Percentiles rank a stretch among this genome's conserved stretches.
Evolutionary conservation across 2,113 vertebrate genomes (phyloP).

Genomic region (Caranx melampygus): DNA sequence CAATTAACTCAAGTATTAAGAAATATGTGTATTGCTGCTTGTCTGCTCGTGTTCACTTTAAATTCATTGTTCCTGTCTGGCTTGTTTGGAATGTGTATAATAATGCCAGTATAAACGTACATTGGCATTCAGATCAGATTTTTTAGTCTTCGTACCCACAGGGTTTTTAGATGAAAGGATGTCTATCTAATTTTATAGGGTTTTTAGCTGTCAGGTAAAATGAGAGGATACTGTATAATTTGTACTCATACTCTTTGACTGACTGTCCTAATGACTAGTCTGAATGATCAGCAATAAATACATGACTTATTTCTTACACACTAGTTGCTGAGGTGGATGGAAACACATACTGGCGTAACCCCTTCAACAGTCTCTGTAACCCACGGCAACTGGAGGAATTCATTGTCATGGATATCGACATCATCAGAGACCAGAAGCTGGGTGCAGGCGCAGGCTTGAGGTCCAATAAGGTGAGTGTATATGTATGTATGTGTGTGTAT

Average conservation of each 20-base stretch:
- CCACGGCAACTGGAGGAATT: constrained; percentile 95
- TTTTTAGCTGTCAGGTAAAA: background rate
- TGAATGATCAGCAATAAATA: background rate
- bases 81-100: constrained; percentile 2
- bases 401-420: constrained; percentile 91
- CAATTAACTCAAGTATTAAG: constrained; percentile 44
- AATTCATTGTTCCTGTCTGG: background rate
- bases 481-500: background rate
- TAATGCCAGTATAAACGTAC: constrained; percentile 4
- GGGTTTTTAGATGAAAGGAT: background rate
- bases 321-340: constrained; percentile 95
- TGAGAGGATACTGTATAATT: background rate
- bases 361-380: constrained; percentile 92
- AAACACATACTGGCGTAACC: constrained; percentile 92
- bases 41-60: constrained; percentile 11
- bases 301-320: background rate
- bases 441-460: constrained; percentile 89
- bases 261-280: background rate
- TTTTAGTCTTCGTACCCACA: background rate
- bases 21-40: constrained; percentile 35
- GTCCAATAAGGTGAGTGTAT: constrained; percentile 90
- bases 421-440: constrained; percentile 86
- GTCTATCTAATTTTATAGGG: background rate
- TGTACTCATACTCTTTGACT: background rate
- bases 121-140: background rate